Percentiles rank a stretch among this genome's conserved stretches.
Evolutionary conservation across 2,797 vertebrate species (phyloP).

Genomic region (Spondyliosoma cantharus): DNA sequence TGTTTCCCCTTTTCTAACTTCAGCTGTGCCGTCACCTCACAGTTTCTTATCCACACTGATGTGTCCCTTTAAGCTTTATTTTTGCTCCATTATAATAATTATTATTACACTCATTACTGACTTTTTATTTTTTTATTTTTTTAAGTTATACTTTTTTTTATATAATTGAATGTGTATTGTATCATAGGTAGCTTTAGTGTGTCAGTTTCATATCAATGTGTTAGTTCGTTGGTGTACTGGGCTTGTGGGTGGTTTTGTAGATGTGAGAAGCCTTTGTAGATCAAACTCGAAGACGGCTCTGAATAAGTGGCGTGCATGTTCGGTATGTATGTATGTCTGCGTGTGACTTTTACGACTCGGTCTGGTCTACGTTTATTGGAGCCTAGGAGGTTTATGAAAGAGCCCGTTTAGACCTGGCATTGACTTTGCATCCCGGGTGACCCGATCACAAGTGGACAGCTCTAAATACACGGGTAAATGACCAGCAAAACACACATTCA

Average conservation of each 20-base stretch:
- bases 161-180: conserved; percentile 65
- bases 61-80: conserved; percentile 16
- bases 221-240: conserved; percentile 58
- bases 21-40: conserved; percentile 38
- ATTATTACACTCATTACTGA: conserved; percentile 61
- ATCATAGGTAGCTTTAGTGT: conserved; percentile 53
- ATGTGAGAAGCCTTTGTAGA: conserved; percentile 74
- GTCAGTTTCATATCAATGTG: conserved; percentile 54
- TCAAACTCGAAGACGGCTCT: conserved; percentile 74
- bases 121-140: conserved; percentile 61
- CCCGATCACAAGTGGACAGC: too few relatives aligned
- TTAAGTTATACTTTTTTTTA: conserved; percentile 77
- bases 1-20: conserved; percentile 43
- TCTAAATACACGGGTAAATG: too few relatives aligned
- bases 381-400: conserved; percentile 36
- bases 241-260: conserved; percentile 65
- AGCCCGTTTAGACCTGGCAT: background rate
- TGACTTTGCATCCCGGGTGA: too few relatives aligned
- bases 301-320: conserved; percentile 51
- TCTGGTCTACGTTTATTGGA: conserved; percentile 32
- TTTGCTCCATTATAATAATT: conserved; percentile 36
- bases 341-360: conserved; percentile 62
- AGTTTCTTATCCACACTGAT: conserved; percentile 9
- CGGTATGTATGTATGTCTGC: conserved; percentile 13
- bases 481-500: too few relatives aligned